These are phyloP conservation scores for Linyphia triangularis DNA, from an alignment of 2,888 invertebrate species.

Conservation along the genomic window DNA sequence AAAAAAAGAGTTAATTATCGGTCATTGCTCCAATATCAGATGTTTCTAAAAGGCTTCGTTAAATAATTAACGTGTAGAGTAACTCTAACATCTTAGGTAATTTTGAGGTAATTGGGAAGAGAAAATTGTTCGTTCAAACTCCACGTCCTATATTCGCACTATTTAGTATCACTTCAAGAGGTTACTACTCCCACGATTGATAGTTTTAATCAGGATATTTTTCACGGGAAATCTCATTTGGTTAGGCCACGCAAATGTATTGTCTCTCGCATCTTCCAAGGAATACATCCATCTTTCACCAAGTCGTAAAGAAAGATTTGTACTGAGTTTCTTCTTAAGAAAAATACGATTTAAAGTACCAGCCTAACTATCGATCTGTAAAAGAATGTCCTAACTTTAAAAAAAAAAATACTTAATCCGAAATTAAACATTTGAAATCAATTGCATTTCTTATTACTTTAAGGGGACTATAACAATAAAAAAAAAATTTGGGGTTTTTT, in stretches of 20 bases:
- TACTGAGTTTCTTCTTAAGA: not conserved
- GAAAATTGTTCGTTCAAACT: not conserved
- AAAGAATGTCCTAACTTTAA: too few species aligned
- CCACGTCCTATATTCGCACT: not conserved
- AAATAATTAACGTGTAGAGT: too few species aligned
- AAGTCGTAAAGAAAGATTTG: not conserved
- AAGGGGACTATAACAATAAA: too few species aligned
- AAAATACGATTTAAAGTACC: not conserved
- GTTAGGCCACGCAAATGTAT: conserved; percentile 14
- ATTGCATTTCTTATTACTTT: too few species aligned
- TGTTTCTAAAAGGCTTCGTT: too few species aligned
- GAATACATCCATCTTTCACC: conserved; percentile 1
- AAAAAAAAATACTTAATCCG: too few species aligned
- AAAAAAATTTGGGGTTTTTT: too few species aligned
- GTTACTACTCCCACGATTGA: conserved; percentile 21
- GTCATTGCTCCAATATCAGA: too few species aligned
- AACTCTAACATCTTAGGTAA: not conserved
- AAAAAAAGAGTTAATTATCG: too few species aligned
- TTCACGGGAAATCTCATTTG: conserved; percentile 12
- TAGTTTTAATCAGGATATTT: conserved; percentile 44
- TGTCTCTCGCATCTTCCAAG: not conserved
- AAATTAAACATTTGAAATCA: too few species aligned
- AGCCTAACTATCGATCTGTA: too few species aligned
- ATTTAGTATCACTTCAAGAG: not conserved
- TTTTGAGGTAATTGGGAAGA: not conserved